phyloP scores from a whole-genome alignment of 2,113 vertebrate species.

The Chitala chitala region DNA sequence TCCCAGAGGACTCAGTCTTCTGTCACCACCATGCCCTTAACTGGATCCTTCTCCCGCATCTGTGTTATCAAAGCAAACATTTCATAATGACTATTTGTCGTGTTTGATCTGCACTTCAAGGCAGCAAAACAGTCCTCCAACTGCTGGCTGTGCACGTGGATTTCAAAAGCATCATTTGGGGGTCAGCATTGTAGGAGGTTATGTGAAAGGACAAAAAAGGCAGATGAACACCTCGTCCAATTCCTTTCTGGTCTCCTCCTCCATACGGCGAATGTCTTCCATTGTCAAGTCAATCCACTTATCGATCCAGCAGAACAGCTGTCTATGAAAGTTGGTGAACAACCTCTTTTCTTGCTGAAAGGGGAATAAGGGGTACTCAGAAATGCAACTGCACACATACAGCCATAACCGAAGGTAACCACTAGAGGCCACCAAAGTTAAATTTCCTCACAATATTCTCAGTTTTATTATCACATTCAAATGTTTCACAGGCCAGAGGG shows the following conservation, averaged over 20 bases:
- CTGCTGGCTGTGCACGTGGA: not conserved
- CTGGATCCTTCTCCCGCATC: constrained; percentile 82
- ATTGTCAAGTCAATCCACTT: constrained; percentile 86
- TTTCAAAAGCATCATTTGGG: too few species aligned
- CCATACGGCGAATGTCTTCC: constrained; percentile 94
- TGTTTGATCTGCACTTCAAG: not conserved
- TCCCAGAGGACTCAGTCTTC: constrained; percentile 63
- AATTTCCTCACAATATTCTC: not conserved
- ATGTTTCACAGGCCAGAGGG: not conserved
- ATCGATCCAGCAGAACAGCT: constrained; percentile 92
- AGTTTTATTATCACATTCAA: not conserved
- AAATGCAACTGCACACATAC: not conserved
- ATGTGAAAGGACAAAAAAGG: too few species aligned
- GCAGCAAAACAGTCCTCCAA: too few species aligned
- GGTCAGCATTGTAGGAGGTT: too few species aligned
- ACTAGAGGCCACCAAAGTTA: constrained; percentile 6
- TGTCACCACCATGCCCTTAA: constrained; percentile 77
- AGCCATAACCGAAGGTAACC: not conserved
- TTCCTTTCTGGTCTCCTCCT: constrained; percentile 85
- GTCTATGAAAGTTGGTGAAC: constrained; percentile 92
- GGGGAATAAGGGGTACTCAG: not conserved
- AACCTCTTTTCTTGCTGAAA: constrained; percentile 84
- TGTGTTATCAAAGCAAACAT: constrained; percentile 38
- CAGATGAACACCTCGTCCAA: constrained; percentile 76
- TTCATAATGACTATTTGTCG: too few species aligned